Evolutionary conservation across 1,140 invertebrate species (phyloP).

Genomic region (Copidosoma floridanum): DNA sequence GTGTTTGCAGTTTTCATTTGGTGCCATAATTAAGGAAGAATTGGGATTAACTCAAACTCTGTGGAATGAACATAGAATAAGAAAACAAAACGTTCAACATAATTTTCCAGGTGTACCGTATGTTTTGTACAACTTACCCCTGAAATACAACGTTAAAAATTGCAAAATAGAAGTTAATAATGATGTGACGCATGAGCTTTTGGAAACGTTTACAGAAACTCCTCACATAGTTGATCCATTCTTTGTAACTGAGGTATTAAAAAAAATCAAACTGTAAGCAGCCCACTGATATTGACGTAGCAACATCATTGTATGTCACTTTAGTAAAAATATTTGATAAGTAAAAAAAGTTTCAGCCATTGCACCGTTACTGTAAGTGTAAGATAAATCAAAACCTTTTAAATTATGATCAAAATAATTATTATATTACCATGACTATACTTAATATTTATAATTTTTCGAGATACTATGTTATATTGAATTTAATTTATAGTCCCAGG

Average conservation of each 20-base stretch:
- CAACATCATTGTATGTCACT: neutral
- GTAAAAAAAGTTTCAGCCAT: neutral
- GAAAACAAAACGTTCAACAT: conserved; percentile 13
- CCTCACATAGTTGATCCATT: conserved; percentile 3
- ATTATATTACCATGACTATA: neutral
- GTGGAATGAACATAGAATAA: conserved; percentile 19
- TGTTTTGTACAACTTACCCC: conserved; percentile 1
- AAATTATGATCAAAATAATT: neutral
- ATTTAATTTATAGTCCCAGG: no score
- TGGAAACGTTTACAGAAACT: neutral
- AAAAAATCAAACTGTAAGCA: neutral
- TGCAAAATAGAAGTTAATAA: neutral
- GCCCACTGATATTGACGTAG: neutral
- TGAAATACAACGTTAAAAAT: neutral
- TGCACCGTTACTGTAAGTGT: neutral
- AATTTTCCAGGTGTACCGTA: neutral
- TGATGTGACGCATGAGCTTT: neutral
- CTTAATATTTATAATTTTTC: no score
- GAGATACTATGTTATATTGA: no score
- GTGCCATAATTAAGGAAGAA: conserved; percentile 2
- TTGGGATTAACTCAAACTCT: neutral
- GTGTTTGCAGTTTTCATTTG: conserved; percentile 16
- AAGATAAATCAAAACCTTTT: neutral
- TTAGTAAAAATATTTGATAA: no score
- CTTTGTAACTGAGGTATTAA: neutral